phyloP scores from a whole-genome alignment of 1,140 invertebrate genomes.

The Bradynema listronoti region DNA sequence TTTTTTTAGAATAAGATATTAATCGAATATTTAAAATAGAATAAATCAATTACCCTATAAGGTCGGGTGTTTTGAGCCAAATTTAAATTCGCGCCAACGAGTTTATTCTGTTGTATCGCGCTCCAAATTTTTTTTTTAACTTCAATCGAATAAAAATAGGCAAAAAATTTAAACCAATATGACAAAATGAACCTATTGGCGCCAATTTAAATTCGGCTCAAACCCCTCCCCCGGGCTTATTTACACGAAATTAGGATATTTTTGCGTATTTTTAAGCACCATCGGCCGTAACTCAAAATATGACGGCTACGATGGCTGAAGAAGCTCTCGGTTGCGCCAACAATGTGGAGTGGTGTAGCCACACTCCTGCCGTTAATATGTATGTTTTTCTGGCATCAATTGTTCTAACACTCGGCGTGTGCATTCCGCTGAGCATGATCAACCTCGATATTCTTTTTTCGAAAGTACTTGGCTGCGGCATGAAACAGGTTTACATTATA shows the following conservation, averaged over 20 bases:
- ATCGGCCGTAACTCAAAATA: neutral
- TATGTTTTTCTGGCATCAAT: conserved; percentile 35
- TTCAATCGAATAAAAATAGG: no score
- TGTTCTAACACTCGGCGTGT: conserved; percentile 30
- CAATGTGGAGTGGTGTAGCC: conserved; percentile 34
- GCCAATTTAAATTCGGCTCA: no score
- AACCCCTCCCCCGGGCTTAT: no score
- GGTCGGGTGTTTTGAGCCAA: no score
- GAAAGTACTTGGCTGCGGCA: conserved; percentile 33
- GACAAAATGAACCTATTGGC: no score
- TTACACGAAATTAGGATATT: neutral
- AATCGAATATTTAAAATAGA: neutral
- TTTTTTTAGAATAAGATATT: neutral
- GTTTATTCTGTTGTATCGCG: no score
- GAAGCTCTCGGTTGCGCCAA: conserved; percentile 31
- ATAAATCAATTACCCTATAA: no score
- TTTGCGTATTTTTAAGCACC: neutral
- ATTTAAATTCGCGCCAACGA: no score
- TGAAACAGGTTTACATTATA: conserved; percentile 22
- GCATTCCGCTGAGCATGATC: conserved; percentile 30
- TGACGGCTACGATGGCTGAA: neutral
- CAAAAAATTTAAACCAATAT: no score
- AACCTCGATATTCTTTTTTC: conserved; percentile 45
- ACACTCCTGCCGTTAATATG: conserved; percentile 40
- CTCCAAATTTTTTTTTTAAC: no score